A percentile compares a stretch with the other conserved stretches of the same genome.
phyloP scores from a whole-genome alignment of 2,888 invertebrate species.

The Eupithecia exiguata region DNA sequence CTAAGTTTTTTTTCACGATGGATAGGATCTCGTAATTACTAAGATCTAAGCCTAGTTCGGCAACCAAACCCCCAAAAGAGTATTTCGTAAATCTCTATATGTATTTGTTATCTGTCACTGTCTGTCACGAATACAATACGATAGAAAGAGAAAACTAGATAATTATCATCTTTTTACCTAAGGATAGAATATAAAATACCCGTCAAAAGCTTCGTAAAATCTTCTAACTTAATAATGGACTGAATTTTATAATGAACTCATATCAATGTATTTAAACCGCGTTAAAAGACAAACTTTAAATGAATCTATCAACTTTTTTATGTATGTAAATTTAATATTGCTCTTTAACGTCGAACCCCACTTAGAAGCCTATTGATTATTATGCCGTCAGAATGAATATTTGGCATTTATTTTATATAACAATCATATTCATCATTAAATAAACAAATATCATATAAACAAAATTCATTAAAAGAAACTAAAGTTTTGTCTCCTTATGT shows the following conservation, averaged over 20 bases:
- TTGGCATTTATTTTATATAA: background rate
- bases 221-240: conserved; percentile 54
- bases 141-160: background rate
- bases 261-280: conserved; percentile 57
- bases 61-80: too few species aligned
- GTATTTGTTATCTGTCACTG: too few species aligned
- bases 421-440: too few species aligned
- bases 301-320: conserved; percentile 62
- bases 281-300: conserved; percentile 56
- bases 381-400: background rate
- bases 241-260: conserved; percentile 67
- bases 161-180: background rate
- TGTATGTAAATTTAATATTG: conserved; percentile 42
- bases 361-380: conserved; percentile 50
- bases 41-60: too few species aligned
- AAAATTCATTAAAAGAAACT: background rate
- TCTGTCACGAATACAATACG: too few species aligned
- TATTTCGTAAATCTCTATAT: background rate
- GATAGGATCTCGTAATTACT: too few species aligned
- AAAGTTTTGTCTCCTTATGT: background rate
- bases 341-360: conserved; percentile 53
- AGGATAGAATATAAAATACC: conserved; percentile 14
- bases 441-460: too few species aligned
- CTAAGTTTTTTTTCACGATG: too few species aligned
- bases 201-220: conserved; percentile 26